These are phyloP conservation scores for Campoplex capitator DNA, from an alignment of 2,888 invertebrate genomes.

Conservation along the genomic window DNA sequence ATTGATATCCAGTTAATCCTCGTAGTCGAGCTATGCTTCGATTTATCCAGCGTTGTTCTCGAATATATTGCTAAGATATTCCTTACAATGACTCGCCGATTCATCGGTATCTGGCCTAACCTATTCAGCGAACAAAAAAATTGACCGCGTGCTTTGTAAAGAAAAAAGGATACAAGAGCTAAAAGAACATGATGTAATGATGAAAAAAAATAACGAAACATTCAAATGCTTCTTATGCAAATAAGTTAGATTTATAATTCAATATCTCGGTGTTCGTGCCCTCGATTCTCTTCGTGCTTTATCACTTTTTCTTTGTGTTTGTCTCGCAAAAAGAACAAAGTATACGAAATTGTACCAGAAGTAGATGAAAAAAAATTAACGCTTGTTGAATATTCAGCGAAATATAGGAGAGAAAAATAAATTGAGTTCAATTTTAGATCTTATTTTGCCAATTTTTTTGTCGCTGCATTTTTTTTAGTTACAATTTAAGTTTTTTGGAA, in stretches of 20 bases:
- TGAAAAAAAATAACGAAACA: background rate
- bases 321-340: background rate
- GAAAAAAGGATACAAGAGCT: constrained; percentile 23
- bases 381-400: background rate
- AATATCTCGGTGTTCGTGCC: background rate
- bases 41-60: background rate
- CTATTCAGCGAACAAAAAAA: constrained; percentile 38
- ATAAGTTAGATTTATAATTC: background rate
- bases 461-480: background rate
- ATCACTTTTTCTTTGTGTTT: background rate
- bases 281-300: background rate
- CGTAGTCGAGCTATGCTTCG: background rate
- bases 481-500: background rate
- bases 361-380: no score
- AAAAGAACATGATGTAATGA: constrained; percentile 6
- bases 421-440: background rate
- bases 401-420: background rate
- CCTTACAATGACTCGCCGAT: constrained; percentile 66
- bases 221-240: constrained; percentile 3
- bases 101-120: constrained; percentile 58
- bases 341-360: background rate
- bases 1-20: background rate
- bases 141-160: constrained; percentile 58
- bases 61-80: background rate
- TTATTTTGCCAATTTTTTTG: background rate